Evolutionary conservation across 2,797 vertebrate species (phyloP), one percentile per base, ranked within the genome.

Genomic region (Manis javanica): DNA sequence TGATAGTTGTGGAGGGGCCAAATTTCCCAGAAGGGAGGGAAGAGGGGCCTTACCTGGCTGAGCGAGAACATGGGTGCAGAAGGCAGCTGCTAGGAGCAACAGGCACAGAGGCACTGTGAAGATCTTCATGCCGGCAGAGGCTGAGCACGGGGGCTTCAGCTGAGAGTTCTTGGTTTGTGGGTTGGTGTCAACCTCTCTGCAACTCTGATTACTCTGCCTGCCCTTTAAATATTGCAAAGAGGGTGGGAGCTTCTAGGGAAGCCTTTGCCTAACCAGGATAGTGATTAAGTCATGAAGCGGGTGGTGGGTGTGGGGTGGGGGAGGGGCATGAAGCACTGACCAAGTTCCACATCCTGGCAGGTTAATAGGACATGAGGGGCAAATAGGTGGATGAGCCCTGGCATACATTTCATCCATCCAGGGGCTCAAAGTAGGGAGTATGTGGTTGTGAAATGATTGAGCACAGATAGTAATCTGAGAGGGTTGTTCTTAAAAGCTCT

Each of bases 11-110:
- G 55, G 23, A 57, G 14, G 18, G 46, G 11, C 5, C 34, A 63
- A 12, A 10, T 5, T 61, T 55, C 91, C 26, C 55, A 0, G 1
- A 10, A 10, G 53, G 55, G 46, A 34, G 21, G 0, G 9, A 24
- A 1, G 11, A 23, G 14, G 23, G 24, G 7, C 7, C 91, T 98
- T 97, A 97, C 96, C 94, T 87, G 90, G 96, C 26, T 94, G 93
- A 74, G 93, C 14, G 5, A 92, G n/a, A 10, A 75, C 81, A n/a
- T 75, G 84, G 39, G 24, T 34, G 63, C 72, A 71, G 81, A 97
- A 79, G 29, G 69, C 0, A 0, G 55, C 2, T 5, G 26, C 31
- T 5, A 18, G 2, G 68, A 97, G 23, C 34, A 96, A 51, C 57
- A 97, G 68, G 31, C 72, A 88, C 42, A 96, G 92, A 15, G 97